phyloP scores from a whole-genome alignment of 2,888 invertebrate species.

The Meiosimyza decipiens region DNA sequence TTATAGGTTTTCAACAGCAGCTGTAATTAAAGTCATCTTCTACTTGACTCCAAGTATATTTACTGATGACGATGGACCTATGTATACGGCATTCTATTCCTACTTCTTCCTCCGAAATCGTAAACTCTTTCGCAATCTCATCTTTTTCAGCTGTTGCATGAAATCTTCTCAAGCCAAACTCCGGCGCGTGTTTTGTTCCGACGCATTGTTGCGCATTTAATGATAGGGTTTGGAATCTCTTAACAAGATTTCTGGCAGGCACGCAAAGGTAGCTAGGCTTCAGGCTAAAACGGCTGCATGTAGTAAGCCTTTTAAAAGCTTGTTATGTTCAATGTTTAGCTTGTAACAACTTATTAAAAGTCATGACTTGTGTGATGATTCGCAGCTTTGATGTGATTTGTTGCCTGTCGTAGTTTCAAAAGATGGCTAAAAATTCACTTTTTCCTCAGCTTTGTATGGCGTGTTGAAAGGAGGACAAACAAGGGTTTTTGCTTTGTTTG shows the following conservation, averaged over 20 bases:
- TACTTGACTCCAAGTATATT: neutral
- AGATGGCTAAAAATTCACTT: conserved; percentile 10
- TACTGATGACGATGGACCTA: neutral
- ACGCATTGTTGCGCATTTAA: conserved; percentile 35
- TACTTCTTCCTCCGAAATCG: neutral
- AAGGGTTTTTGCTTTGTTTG: conserved; percentile 8
- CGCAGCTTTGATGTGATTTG: conserved; percentile 17
- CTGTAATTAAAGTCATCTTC: conserved; percentile 36
- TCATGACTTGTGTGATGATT: conserved; percentile 26
- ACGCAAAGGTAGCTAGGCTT: neutral
- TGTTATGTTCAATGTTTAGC: conserved; percentile 2
- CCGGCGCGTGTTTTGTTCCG: conserved; percentile 16
- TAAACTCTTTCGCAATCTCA: neutral
- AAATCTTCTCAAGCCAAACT: conserved; percentile 20
- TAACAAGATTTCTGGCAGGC: conserved; percentile 24
- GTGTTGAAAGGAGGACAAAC: neutral
- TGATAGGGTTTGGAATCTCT: conserved; percentile 27
- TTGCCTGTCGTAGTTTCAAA: conserved; percentile 3
- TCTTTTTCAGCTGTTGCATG: neutral
- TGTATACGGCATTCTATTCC: neutral
- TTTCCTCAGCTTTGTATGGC: neutral
- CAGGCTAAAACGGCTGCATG: neutral
- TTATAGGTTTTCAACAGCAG: neutral
- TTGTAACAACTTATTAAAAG: conserved; percentile 28
- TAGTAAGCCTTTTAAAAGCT: conserved; percentile 5